These are phyloP conservation scores for Antedon mediterranea DNA, from an alignment of 53 echinoderm and acorn worm genomes.

Conservation along the genomic window DNA sequence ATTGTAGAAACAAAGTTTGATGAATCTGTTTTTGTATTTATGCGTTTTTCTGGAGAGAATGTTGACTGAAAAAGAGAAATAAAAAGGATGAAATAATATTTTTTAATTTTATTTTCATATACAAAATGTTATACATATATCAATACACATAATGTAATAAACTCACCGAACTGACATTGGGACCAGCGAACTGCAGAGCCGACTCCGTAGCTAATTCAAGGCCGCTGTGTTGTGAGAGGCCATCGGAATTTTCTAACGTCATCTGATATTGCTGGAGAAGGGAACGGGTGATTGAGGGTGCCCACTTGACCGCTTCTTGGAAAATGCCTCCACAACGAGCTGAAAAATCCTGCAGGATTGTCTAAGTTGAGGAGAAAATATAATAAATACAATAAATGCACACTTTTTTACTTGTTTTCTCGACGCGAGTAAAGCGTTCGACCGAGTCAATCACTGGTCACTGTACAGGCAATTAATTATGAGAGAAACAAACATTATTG, in stretches of 20 bases:
- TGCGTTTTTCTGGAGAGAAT: slow-evolving; percentile 1
- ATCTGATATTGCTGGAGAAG: slow-evolving; percentile 88
- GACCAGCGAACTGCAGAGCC: slow-evolving; percentile 74
- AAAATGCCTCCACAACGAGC: slow-evolving; percentile 92
- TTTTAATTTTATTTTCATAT: too few species aligned
- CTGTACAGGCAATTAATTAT: too few species aligned
- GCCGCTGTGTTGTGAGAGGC: slow-evolving; percentile 48
- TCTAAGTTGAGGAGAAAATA: too few species aligned
- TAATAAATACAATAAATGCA: too few species aligned
- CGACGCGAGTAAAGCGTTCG: too few species aligned
- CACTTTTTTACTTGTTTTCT: too few species aligned
- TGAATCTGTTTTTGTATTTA: slow-evolving; percentile 59
- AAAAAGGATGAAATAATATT: too few species aligned
- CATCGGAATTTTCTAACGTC: slow-evolving; percentile 58
- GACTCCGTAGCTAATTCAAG: slow-evolving; percentile 73
- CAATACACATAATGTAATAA: neutral
- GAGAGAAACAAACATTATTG: too few species aligned
- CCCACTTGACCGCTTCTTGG: slow-evolving; percentile 93
- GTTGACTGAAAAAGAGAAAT: neutral
- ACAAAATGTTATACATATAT: too few species aligned
- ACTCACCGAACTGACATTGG: slow-evolving; percentile 16
- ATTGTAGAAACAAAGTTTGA: slow-evolving; percentile 88
- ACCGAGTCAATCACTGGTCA: too few species aligned
- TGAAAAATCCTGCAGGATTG: slow-evolving; percentile 72
- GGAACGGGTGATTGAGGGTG: slow-evolving; percentile 65